Evolutionary conservation across 2,797 vertebrate genomes (phyloP).

Genomic region (Hoplostethus atlanticus): DNA sequence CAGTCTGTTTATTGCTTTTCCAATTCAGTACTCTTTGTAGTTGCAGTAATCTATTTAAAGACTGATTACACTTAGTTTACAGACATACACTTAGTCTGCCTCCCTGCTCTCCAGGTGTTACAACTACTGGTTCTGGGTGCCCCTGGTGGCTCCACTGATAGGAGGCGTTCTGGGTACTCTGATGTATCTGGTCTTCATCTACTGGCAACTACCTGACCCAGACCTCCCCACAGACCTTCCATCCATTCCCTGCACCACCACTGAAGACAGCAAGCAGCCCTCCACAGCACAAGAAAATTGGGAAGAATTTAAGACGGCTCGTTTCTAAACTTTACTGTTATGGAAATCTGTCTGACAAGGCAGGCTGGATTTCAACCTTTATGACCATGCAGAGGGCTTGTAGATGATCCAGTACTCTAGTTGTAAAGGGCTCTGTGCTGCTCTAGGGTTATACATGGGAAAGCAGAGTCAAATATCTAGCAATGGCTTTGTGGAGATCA

Average conservation of each 20-base stretch:
- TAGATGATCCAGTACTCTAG: too few relatives aligned
- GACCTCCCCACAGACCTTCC: slow-evolving; percentile 29
- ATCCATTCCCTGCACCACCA: slow-evolving; percentile 3
- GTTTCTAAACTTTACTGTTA: slow-evolving; percentile 45
- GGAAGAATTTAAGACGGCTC: slow-evolving; percentile 34
- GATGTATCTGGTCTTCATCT: slow-evolving; percentile 84
- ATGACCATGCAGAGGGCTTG: neutral
- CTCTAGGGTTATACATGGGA: too few relatives aligned
- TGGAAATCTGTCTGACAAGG: neutral
- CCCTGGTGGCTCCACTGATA: slow-evolving; percentile 84
- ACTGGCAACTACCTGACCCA: slow-evolving; percentile 82
- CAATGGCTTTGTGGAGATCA: too few relatives aligned
- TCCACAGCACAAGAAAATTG: slow-evolving; percentile 7
- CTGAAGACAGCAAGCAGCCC: slow-evolving; percentile 31
- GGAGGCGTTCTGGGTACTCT: slow-evolving; percentile 77
- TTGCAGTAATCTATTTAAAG: neutral
- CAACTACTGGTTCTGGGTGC: slow-evolving; percentile 90
- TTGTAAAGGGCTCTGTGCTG: too few relatives aligned
- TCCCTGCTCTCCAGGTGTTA: slow-evolving; percentile 78
- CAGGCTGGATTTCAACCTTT: neutral
- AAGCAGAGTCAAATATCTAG: too few relatives aligned
- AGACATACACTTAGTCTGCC: neutral
- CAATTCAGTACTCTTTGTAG: too few relatives aligned
- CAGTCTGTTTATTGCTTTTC: neutral
- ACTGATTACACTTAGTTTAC: neutral